Evolutionary conservation across 2,797 vertebrate species (phyloP).

Genomic region (Pangasius djambal): DNA sequence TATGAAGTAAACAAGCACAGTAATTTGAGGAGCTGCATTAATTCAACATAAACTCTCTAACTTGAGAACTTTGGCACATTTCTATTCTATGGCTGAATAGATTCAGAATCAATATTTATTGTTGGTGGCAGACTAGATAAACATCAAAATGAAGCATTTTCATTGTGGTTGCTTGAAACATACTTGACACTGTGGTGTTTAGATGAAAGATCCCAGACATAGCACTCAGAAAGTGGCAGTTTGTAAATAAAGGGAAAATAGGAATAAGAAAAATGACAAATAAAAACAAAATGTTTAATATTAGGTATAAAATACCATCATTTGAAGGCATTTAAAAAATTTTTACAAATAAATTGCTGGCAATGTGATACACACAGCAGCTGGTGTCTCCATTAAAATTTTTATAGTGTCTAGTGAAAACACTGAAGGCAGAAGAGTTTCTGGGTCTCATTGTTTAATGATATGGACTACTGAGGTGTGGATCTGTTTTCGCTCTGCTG

Average conservation of each 20-base stretch:
- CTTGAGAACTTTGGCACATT: slow-evolving; percentile 8
- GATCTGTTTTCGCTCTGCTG: slow-evolving; percentile 41
- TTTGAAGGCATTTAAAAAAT: background rate
- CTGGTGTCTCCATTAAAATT: background rate
- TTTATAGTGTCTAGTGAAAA: slow-evolving; percentile 35
- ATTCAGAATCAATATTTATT: slow-evolving; percentile 28
- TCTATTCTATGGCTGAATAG: slow-evolving; percentile 20
- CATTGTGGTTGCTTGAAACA: slow-evolving; percentile 54
- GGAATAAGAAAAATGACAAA: slow-evolving; percentile 32
- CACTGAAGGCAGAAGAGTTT: slow-evolving; percentile 26
- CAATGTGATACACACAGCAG: slow-evolving; percentile 2
- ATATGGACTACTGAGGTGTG: slow-evolving; percentile 7
- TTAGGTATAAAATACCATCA: background rate
- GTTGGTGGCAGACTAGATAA: slow-evolving; percentile 35
- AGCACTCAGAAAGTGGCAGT: slow-evolving; percentile 62
- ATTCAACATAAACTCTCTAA: slow-evolving; percentile 7
- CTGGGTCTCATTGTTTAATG: slow-evolving; percentile 29
- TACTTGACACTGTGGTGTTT: slow-evolving; percentile 56
- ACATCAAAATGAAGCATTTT: slow-evolving; percentile 57
- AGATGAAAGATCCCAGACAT: slow-evolving; percentile 51
- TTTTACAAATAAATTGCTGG: background rate
- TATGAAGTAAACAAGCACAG: slow-evolving; percentile 40
- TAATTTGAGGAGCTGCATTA: slow-evolving; percentile 33
- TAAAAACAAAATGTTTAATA: slow-evolving; percentile 32
- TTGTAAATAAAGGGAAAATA: slow-evolving; percentile 57